These are phyloP conservation scores for Labrus mixtus DNA, from an alignment of 2,113 vertebrate genomes.

Conservation along the genomic window DNA sequence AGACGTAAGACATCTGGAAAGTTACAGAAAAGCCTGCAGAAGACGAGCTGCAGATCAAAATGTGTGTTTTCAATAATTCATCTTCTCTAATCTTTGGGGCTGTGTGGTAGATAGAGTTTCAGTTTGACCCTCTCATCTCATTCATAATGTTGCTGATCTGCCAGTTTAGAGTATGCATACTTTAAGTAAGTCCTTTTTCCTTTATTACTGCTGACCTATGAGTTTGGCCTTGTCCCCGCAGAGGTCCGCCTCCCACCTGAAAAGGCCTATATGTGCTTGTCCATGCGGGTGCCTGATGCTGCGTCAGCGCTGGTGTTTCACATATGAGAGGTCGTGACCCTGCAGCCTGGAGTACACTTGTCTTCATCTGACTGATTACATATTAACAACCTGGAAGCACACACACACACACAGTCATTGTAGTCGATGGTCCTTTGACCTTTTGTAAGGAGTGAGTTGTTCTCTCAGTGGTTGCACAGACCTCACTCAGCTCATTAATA, in stretches of 20 bases:
- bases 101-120: conserved; percentile 20
- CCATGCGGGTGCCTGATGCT: conserved; percentile 25
- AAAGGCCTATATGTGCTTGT: conserved; percentile 1
- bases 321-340: conserved; percentile 71
- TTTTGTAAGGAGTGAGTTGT: conserved; percentile 39
- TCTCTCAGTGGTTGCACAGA: conserved; percentile 40
- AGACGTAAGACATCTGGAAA: background rate
- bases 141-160: conserved; percentile 66
- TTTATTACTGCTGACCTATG: conserved; percentile 69
- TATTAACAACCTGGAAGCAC: conserved; percentile 68
- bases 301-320: conserved; percentile 60
- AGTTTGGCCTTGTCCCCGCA: conserved; percentile 53
- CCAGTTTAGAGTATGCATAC: conserved; percentile 31
- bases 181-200: conserved; percentile 28
- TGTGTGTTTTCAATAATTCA: conserved; percentile 68
- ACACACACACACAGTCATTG: conserved; percentile 37
- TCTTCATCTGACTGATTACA: conserved; percentile 72
- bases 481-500: conserved; percentile 54
- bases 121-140: conserved; percentile 38
- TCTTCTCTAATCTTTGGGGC: conserved; percentile 28
- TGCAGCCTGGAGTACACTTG: conserved; percentile 63
- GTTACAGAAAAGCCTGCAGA: background rate
- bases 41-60: conserved; percentile 1
- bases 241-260: conserved; percentile 58
- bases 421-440: conserved; percentile 57